These are phyloP conservation scores for Thamnaconus septentrionalis DNA, from an alignment of 2,113 vertebrate genomes.

Conservation along the genomic window DNA sequence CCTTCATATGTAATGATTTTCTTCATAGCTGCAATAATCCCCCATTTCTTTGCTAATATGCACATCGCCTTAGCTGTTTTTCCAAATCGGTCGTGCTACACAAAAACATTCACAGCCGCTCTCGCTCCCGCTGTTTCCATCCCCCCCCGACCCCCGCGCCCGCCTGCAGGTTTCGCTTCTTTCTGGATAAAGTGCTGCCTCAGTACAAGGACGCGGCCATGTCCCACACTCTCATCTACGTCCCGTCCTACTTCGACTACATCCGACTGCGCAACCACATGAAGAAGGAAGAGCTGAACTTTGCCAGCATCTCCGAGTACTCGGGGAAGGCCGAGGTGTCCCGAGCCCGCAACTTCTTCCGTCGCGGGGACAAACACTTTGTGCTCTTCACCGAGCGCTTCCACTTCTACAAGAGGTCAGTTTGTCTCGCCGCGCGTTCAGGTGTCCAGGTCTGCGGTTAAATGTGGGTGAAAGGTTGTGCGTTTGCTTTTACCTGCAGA, in stretches of 20 bases:
- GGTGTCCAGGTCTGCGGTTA: too few species aligned
- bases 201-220: slow-evolving; percentile 94
- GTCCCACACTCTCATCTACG: slow-evolving; percentile 92
- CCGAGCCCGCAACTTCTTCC: slow-evolving; percentile 86
- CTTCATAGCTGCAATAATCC: too few species aligned
- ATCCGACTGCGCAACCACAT: slow-evolving; percentile 93
- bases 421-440: neutral
- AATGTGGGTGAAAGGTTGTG: too few species aligned
- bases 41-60: too few species aligned
- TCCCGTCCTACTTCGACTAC: slow-evolving; percentile 95
- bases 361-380: slow-evolving; percentile 88
- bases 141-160: too few species aligned
- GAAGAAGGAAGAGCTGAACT: slow-evolving; percentile 89
- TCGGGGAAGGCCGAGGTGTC: slow-evolving; percentile 81
- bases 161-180: slow-evolving; percentile 86
- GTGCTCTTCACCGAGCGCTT: slow-evolving; percentile 94
- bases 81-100: neutral
- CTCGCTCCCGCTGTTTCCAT: neutral
- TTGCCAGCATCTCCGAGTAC: slow-evolving; percentile 88
- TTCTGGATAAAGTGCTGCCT: slow-evolving; percentile 86
- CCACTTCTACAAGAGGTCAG: slow-evolving; percentile 96
- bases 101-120: neutral
- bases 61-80: neutral
- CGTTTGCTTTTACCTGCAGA: too few species aligned
- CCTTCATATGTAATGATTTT: too few species aligned